phyloP scores from a whole-genome alignment of 2,888 invertebrate species.

The Choreutis nemorana region DNA sequence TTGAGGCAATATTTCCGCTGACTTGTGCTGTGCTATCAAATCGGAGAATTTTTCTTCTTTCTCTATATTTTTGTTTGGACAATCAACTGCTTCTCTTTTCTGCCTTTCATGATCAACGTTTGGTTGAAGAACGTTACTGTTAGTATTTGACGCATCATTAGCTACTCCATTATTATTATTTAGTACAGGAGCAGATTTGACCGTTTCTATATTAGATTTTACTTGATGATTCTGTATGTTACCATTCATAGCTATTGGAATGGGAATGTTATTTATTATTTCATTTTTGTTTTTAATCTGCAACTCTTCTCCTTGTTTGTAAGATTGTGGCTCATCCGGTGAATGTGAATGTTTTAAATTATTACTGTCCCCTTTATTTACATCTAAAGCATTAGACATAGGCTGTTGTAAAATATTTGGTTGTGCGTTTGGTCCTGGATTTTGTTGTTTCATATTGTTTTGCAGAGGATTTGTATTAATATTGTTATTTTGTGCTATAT shows the following conservation, averaged over 20 bases:
- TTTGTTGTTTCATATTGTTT: conserved; percentile 2
- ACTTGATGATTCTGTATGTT: conserved; percentile 13
- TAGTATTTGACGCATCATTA: neutral
- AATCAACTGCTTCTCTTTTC: conserved; percentile 43
- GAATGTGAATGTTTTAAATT: conserved; percentile 34
- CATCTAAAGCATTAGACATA: conserved; percentile 1
- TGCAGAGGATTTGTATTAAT: conserved; percentile 1
- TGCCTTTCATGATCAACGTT: conserved; percentile 18
- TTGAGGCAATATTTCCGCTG: conserved; percentile 19
- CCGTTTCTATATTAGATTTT: conserved; percentile 11
- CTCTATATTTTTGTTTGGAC: conserved; percentile 25
- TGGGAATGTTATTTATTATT: conserved; percentile 20
- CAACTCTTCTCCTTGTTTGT: conserved; percentile 39
- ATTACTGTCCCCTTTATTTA: conserved; percentile 7
- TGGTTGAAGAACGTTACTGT: neutral
- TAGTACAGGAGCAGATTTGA: conserved; percentile 6
- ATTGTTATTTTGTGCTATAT: conserved; percentile 1
- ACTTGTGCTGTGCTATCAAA: conserved; percentile 14
- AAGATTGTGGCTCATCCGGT: conserved; percentile 46
- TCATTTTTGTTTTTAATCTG: conserved; percentile 14
- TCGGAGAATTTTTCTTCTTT: conserved; percentile 9
- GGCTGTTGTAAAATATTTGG: conserved; percentile 4
- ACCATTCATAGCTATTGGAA: conserved; percentile 28
- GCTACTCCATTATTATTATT: conserved; percentile 8
- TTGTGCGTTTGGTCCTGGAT: conserved; percentile 3